phyloP scores from a whole-genome alignment of 1,140 invertebrate species.

The Papilio xuthus region DNA sequence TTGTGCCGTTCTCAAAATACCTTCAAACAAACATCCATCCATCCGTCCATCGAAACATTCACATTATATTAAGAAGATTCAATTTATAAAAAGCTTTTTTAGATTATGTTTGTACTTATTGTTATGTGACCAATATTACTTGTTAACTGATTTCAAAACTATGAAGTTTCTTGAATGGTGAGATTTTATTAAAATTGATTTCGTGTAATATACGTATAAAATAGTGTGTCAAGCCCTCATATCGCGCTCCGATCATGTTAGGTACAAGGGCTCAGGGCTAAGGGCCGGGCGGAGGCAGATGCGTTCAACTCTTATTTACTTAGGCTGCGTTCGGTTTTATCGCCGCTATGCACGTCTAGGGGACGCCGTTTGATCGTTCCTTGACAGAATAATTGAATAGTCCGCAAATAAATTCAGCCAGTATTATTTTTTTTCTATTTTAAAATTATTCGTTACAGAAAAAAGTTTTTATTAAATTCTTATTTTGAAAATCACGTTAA shows the following conservation, averaged over 20 bases:
- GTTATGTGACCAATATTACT: neutral
- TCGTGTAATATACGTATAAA: neutral
- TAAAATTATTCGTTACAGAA: neutral
- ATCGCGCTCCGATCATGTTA: constrained; percentile 32
- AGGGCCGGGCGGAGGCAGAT: constrained; percentile 47
- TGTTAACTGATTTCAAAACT: too few species aligned
- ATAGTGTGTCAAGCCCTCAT: constrained; percentile 12
- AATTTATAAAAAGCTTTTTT: too few species aligned
- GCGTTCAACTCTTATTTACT: constrained; percentile 55
- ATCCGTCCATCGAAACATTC: too few species aligned
- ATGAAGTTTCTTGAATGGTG: neutral
- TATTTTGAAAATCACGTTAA: neutral
- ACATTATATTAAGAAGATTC: too few species aligned
- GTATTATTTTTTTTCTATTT: constrained; percentile 3
- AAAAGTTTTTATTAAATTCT: constrained; percentile 36
- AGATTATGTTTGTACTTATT: too few species aligned
- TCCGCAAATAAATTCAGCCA: constrained; percentile 36
- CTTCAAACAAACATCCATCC: too few species aligned
- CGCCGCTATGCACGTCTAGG: constrained; percentile 49
- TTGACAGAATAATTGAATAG: constrained; percentile 51
- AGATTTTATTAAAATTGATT: neutral
- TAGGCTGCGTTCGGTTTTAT: constrained; percentile 55
- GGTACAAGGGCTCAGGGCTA: constrained; percentile 34
- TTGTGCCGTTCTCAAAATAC: too few species aligned
- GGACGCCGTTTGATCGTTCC: constrained; percentile 45